These are phyloP conservation scores for Drosophila heteroneura DNA, from an alignment of 2,888 invertebrate genomes.

Conservation along the genomic window DNA sequence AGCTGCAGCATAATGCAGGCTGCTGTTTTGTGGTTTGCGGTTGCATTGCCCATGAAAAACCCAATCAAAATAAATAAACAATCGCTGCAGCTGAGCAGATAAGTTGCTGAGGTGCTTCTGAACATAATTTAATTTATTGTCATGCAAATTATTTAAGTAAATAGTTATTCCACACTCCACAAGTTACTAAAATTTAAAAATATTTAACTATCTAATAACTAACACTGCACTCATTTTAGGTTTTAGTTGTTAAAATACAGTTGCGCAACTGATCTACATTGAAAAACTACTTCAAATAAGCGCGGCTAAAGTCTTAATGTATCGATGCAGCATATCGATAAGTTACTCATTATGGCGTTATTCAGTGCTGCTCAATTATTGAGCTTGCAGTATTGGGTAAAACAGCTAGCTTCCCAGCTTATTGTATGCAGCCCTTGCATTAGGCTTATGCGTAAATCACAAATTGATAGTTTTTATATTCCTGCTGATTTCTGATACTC, in stretches of 20 bases:
- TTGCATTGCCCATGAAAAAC: constrained; percentile 53
- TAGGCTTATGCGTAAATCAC: neutral
- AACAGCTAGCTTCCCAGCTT: neutral
- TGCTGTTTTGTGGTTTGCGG: constrained; percentile 61
- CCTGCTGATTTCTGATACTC: neutral
- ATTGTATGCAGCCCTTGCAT: neutral
- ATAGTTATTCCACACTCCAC: neutral
- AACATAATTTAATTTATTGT: constrained; percentile 2
- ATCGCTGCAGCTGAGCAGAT: constrained; percentile 46
- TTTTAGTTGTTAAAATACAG: neutral
- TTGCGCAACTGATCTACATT: neutral
- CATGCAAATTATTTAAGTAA: constrained; percentile 22
- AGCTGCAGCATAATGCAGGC: constrained; percentile 46
- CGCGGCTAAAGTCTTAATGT: constrained; percentile 18
- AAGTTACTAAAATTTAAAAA: neutral
- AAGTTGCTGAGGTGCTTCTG: constrained; percentile 30
- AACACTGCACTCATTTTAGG: neutral
- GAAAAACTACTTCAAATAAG: neutral
- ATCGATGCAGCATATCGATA: constrained; percentile 18
- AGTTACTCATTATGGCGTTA: neutral
- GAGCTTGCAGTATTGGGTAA: neutral
- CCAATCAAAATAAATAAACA: constrained; percentile 34
- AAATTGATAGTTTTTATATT: rapidly evolving
- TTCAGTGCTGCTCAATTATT: constrained; percentile 4
- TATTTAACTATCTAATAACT: neutral